Conservation (phyloP, 1,140 invertebrate genomes). For the Copidosoma floridanum region DNA sequence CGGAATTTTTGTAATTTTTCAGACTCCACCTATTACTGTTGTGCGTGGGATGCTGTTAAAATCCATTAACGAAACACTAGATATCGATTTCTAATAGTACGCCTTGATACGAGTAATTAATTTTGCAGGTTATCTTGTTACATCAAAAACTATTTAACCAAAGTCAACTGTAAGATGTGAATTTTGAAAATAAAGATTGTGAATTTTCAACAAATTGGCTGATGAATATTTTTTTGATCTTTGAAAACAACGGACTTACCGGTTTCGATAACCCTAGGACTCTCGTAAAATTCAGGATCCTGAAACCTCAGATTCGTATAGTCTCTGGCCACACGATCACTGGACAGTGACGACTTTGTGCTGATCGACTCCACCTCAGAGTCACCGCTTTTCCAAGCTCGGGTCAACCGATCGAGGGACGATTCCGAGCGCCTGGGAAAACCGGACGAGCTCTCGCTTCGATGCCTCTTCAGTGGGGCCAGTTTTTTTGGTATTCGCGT, state of each 20-base stretch:
- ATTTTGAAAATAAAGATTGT: not conserved
- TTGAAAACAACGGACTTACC: not conserved
- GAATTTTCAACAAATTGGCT: not conserved
- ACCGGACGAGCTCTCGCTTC: conserved; percentile 27
- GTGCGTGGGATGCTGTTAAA: too few relatives aligned
- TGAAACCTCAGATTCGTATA: conserved; percentile 51
- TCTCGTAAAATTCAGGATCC: conserved; percentile 50
- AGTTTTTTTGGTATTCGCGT: conserved; percentile 50
- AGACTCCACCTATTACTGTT: too few relatives aligned
- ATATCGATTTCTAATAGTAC: too few relatives aligned
- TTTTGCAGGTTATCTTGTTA: too few relatives aligned
- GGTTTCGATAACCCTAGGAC: conserved; percentile 40
- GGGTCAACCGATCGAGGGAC: conserved; percentile 32
- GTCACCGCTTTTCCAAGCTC: conserved; percentile 22
- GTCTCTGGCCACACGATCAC: conserved; percentile 45
- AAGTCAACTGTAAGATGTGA: too few relatives aligned
- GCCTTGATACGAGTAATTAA: too few relatives aligned
- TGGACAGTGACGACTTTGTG: conserved; percentile 32
- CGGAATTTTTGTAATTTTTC: too few relatives aligned
- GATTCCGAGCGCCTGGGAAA: not conserved
- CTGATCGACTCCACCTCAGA: conserved; percentile 17
- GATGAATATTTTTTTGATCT: not conserved
- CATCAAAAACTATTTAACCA: too few relatives aligned
- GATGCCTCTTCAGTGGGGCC: conserved; percentile 41
- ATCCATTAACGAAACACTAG: too few relatives aligned